Evolutionary conservation across 1,140 invertebrate species (phyloP), one percentile per base, ranked within the genome.

Genomic region (Brachystomella parvula): DNA sequence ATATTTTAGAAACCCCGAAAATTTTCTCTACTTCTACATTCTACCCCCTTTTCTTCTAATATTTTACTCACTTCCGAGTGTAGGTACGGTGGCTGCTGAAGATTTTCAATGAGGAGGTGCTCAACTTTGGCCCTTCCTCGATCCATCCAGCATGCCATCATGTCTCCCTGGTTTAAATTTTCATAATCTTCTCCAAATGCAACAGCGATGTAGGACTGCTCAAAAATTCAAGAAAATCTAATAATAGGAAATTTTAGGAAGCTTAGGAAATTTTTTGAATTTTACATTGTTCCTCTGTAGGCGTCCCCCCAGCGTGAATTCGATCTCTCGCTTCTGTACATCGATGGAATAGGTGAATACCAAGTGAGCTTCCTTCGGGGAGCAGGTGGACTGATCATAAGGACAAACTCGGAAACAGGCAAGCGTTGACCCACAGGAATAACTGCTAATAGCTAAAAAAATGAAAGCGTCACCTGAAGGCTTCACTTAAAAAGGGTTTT

Each of bases 391-490:
- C 0, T 56, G 35, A 1, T 63, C 69, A n/a, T 57, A 62, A 0
- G 68, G 64, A 61, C 71, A 73, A 31, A 73, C 58, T 21, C 71
- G 63, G 59, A 68, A 73, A 47, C 71, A 73, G 0, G 68, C 71
- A 28, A 64, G 30, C 1, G 69, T 65, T 1, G 64, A 47, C 26
- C 71, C 71, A 44, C 71, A 73, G 31, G 61, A 60, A 49, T 66
- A 68, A 26, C 69, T 70, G 47, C 71, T 73, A 3, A 73, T 70
- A 19, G 71, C 71, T 73, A 26, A 17, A 33, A 63, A 61, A 58
- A 26, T 28, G 6, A 47, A 30, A 30, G 9, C n/a, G 26, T 31
- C 49, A 57, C n/a, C 47, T 12, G 26, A 39, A 53, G 28, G 19
- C 47, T 28, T 9, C n/a, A 49, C 12, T 15, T 24, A 15, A 19